Conservation (phyloP, 2,797 vertebrate genomes). For the Mastacembelus armatus region DNA sequence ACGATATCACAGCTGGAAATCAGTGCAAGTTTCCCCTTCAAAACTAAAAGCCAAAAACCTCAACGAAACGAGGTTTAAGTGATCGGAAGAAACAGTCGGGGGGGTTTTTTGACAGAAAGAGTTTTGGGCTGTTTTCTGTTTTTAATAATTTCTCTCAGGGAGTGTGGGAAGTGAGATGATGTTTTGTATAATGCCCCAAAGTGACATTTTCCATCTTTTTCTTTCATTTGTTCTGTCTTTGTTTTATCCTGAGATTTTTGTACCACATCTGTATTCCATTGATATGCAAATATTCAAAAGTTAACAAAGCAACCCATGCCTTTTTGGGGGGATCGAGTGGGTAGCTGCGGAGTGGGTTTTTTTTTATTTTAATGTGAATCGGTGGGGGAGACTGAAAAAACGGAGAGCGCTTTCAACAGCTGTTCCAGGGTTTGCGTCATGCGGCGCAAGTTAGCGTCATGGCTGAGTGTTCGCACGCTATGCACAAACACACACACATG, state of each 20-base stretch:
- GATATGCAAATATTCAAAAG: slow-evolving; percentile 54
- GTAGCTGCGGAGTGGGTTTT: slow-evolving; percentile 32
- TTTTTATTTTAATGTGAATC: slow-evolving; percentile 48
- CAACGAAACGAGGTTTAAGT: not conserved
- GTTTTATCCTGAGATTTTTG: slow-evolving; percentile 48
- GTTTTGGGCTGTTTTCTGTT: slow-evolving; percentile 61
- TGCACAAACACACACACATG: slow-evolving; percentile 17
- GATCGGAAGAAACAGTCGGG: slow-evolving; percentile 14
- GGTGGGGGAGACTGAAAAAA: slow-evolving; percentile 22
- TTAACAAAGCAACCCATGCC: slow-evolving; percentile 42
- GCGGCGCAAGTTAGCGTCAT: slow-evolving; percentile 59
- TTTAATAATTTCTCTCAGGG: slow-evolving; percentile 60
- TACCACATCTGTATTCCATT: slow-evolving; percentile 61
- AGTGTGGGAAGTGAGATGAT: slow-evolving; percentile 55
- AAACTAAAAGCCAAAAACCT: slow-evolving; percentile 3
- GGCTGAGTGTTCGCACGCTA: slow-evolving; percentile 74
- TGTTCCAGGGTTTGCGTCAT: slow-evolving; percentile 72
- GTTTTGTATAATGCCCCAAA: slow-evolving; percentile 46
- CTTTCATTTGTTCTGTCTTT: slow-evolving; percentile 48
- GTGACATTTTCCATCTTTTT: slow-evolving; percentile 33
- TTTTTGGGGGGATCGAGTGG: slow-evolving; percentile 36
- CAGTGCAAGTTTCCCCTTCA: not conserved
- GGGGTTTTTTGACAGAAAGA: slow-evolving; percentile 47
- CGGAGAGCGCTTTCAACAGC: slow-evolving; percentile 63
- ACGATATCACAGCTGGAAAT: not conserved